A percentile compares a stretch with the other conserved stretches of the same genome.
Conservation (phyloP, 1,140 invertebrate genomes). For the Sinonovacula constricta region DNA sequence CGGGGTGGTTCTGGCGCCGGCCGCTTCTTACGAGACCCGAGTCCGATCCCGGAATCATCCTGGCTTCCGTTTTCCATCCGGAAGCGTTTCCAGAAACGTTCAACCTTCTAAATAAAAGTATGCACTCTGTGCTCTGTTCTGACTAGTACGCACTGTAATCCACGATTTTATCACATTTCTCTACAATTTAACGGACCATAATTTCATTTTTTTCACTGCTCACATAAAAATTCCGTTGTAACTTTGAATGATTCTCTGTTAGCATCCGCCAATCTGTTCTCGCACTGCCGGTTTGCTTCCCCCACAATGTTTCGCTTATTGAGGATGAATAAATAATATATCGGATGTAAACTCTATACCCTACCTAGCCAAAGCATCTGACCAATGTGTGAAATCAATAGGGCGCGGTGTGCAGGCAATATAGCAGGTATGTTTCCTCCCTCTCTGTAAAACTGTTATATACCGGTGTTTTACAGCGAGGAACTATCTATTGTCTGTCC, state of each 20-base stretch:
- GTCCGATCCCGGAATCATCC: conserved; percentile 15
- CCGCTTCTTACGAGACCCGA: not conserved
- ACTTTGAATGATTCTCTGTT: not conserved
- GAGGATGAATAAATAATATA: too few species aligned
- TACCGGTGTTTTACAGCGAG: not conserved
- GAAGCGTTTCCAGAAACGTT: too few species aligned
- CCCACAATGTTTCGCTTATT: too few species aligned
- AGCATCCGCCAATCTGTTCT: too few species aligned
- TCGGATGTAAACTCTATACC: too few species aligned
- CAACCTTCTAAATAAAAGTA: too few species aligned
- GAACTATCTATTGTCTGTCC: not conserved
- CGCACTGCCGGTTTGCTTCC: too few species aligned
- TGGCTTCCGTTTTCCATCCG: too few species aligned
- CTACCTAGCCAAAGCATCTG: too few species aligned
- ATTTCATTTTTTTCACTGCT: not conserved
- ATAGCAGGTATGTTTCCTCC: not conserved
- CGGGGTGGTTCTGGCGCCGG: conserved; percentile 1
- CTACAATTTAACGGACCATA: not conserved
- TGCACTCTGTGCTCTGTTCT: not conserved
- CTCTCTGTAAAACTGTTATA: not conserved
- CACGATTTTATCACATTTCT: not conserved
- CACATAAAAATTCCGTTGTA: not conserved
- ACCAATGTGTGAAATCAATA: too few species aligned
- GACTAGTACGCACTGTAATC: not conserved
- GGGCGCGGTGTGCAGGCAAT: too few species aligned